A percentile compares a stretch with the other conserved stretches of the same genome.
These are phyloP conservation scores for Malachius bipustulatus DNA, from an alignment of 2,888 invertebrate genomes.

Conservation along the genomic window DNA sequence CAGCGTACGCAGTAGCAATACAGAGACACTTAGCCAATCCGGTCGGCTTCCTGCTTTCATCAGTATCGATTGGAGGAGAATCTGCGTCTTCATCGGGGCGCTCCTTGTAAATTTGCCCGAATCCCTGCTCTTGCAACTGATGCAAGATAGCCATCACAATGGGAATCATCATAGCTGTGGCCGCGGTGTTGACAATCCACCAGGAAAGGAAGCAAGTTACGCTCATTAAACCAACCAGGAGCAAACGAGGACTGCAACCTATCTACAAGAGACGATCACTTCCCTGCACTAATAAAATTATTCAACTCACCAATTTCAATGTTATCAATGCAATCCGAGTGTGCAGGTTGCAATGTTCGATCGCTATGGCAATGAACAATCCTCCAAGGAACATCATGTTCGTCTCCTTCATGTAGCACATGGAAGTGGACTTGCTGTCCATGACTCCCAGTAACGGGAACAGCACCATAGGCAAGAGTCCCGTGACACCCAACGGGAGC, in stretches of 20 bases:
- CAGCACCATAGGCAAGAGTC: neutral
- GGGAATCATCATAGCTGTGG: slow-evolving; percentile 10
- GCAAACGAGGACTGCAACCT: slow-evolving; percentile 8
- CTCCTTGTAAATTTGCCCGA: slow-evolving; percentile 5
- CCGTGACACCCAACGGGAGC: slow-evolving; percentile 2
- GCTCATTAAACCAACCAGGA: slow-evolving; percentile 7
- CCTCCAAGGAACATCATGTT: neutral
- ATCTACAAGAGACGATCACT: too few relatives aligned
- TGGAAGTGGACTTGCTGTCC: neutral
- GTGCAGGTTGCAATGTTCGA: slow-evolving; percentile 1
- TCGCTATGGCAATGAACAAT: neutral
- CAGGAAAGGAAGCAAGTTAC: slow-evolving; percentile 10
- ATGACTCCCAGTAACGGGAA: slow-evolving; percentile 1
- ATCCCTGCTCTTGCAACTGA: slow-evolving; percentile 9
- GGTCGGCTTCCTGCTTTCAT: slow-evolving; percentile 9
- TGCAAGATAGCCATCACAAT: slow-evolving; percentile 7
- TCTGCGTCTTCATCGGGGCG: neutral
- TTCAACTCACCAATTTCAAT: neutral
- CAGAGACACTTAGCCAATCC: slow-evolving; percentile 11
- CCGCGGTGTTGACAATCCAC: slow-evolving; percentile 12
- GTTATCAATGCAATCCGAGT: slow-evolving; percentile 1
- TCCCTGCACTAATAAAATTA: neutral
- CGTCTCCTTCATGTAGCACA: neutral
- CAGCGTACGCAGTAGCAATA: slow-evolving; percentile 10
- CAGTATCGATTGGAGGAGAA: neutral